Base-by-base conservation (phyloP, 2,888 invertebrate species). In the Myathropa florea region DNA sequence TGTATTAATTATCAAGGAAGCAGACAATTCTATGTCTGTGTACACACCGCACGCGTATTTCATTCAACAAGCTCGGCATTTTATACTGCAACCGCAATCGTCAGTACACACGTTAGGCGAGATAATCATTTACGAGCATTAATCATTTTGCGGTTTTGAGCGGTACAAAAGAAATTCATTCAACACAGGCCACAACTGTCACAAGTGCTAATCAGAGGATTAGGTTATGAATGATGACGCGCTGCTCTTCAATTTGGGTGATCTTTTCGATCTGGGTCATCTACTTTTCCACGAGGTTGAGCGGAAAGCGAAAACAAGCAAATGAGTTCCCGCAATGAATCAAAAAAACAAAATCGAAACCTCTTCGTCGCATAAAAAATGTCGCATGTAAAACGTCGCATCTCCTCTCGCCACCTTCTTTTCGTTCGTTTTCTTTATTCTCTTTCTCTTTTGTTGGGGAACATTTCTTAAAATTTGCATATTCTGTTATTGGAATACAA, bases 1-100 rank as follows among this genome's bases (percentile, higher is more conserved):
- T 63, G 63, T 39, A 64, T 64, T 57, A 57, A 57, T 57, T 73
- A 57, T 23, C 57, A 33, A 73, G 73, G 73, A 73, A 73, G 64
- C 64, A 4, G 33, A 59, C 46, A n/a, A 53, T 18, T 72, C 30
- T 18, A 24, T n/a, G n/a, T n/a, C n/a, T n/a, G n/a, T n/a, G n/a
- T n/a, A n/a, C n/a, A n/a, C n/a, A n/a, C n/a, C n/a, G n/a, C n/a
- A n/a, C 9, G 30, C 30, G 12, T 10, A 12, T 10, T 33, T 12
- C 12, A 33, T 33, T 33, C 33, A 33, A 33, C 30, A 10, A 33
- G 30, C 30, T 10, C 10, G 33, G 0, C 33, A 33, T 33, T 33
- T 33, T 33, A 12, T 33, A 63, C 55, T 14, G 53, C 53, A 65
- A 67, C 63, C 28, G 21, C 36, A 75, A 7, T 33, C n/a, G 36